These are phyloP conservation scores for Aulostomus chinensis DNA, from an alignment of 2,797 vertebrate species.

Conservation along the genomic window DNA sequence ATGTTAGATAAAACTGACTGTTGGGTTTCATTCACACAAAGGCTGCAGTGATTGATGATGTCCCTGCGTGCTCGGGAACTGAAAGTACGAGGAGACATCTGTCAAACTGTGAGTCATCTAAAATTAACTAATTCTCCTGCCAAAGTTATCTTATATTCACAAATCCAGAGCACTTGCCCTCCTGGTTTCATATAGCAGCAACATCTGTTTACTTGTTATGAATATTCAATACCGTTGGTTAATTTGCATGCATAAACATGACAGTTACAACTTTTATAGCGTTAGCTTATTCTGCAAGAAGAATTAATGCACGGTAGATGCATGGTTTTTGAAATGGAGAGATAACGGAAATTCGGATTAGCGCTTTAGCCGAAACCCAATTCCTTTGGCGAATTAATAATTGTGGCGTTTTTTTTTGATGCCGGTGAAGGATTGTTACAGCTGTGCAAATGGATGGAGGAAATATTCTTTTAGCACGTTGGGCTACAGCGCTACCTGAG, in stretches of 20 bases:
- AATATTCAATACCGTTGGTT: slow-evolving; percentile 1
- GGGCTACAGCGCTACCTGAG: too few relatives aligned
- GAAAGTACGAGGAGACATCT: slow-evolving; percentile 13
- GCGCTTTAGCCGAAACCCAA: too few relatives aligned
- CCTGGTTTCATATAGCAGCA: not conserved
- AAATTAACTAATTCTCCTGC: slow-evolving; percentile 11
- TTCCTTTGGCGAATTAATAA: too few relatives aligned
- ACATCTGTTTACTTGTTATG: not conserved
- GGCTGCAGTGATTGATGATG: slow-evolving; percentile 7
- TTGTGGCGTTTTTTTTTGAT: too few relatives aligned
- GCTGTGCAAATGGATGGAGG: too few relatives aligned
- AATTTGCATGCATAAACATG: not conserved
- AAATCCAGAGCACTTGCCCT: not conserved
- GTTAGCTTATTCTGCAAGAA: too few relatives aligned
- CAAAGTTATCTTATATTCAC: slow-evolving; percentile 6
- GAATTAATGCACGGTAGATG: too few relatives aligned
- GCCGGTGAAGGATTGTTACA: too few relatives aligned
- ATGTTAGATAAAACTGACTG: not conserved
- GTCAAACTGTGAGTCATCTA: slow-evolving; percentile 8
- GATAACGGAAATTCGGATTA: too few relatives aligned
- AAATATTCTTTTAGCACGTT: too few relatives aligned
- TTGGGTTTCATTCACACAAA: not conserved
- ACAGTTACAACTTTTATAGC: too few relatives aligned
- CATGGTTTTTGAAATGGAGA: too few relatives aligned
- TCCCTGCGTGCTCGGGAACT: not conserved